phyloP scores from a whole-genome alignment of 2,888 invertebrate genomes.

The Ormyrus pomaceus region DNA sequence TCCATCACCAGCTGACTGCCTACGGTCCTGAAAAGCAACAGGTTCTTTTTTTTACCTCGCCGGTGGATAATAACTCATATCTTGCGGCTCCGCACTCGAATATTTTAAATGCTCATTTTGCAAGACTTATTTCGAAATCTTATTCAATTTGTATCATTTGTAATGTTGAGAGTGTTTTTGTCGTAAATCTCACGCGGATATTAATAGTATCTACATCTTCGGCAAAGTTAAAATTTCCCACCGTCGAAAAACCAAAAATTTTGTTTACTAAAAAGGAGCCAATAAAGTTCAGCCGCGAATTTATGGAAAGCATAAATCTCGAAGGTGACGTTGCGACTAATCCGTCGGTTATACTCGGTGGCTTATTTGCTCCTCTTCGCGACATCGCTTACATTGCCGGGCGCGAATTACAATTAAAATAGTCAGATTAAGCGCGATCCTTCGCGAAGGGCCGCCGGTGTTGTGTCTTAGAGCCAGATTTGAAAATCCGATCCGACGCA shows the following conservation, averaged over 20 bases:
- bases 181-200: too few relatives aligned
- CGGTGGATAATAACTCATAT: background rate
- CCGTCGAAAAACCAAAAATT: too few relatives aligned
- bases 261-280: too few relatives aligned
- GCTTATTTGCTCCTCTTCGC: slow-evolving; percentile 7
- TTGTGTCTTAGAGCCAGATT: slow-evolving; percentile 35
- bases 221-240: too few relatives aligned
- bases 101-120: too few relatives aligned
- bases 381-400: background rate
- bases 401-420: slow-evolving; percentile 44
- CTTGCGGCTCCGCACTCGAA: background rate
- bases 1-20: slow-evolving; percentile 93
- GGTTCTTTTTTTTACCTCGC: too few relatives aligned
- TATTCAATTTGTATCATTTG: too few relatives aligned
- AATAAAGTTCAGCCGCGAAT: slow-evolving; percentile 7
- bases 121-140: too few relatives aligned
- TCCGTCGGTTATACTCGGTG: background rate
- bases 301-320: slow-evolving; percentile 48
- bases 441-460: background rate
- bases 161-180: too few relatives aligned
- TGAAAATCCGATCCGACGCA: slow-evolving; percentile 5
- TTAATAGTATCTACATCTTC: too few relatives aligned
- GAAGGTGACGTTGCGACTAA: slow-evolving; percentile 5
- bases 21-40: slow-evolving; percentile 81
- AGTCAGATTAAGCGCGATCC: slow-evolving; percentile 42